Evolutionary conservation across 2,113 vertebrate species (phyloP).

Genomic region (Carettochelys insculpta): DNA sequence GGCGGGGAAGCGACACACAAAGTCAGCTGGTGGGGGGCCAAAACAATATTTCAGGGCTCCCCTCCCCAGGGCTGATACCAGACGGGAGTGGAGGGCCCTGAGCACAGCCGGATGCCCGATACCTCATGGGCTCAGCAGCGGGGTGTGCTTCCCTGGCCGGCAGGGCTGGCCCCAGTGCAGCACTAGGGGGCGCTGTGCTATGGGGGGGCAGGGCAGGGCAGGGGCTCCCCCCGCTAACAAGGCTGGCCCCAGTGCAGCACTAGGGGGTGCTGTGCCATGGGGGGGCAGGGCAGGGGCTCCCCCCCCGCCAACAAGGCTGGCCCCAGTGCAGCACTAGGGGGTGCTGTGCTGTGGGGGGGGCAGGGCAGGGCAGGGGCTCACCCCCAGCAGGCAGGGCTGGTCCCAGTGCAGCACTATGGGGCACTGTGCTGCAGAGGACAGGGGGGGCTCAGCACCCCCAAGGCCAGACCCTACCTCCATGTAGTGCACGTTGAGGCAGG

Average conservation of each 20-base stretch:
- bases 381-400: not conserved
- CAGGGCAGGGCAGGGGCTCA: not conserved
- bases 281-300: not conserved
- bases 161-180: not conserved
- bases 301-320: not conserved
- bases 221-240: not conserved
- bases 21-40: not conserved
- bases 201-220: not conserved
- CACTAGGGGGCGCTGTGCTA: too few relatives aligned
- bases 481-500: conserved; percentile 63
- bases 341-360: too few relatives aligned
- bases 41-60: too few relatives aligned
- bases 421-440: not conserved
- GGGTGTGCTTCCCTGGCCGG: not conserved
- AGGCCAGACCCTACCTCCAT: conserved; percentile 50
- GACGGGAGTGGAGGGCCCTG: not conserved
- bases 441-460: not conserved
- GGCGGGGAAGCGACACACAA: not conserved
- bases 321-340: not conserved
- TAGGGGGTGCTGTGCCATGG: not conserved
- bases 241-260: not conserved
- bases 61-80: not conserved
- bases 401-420: not conserved
- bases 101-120: not conserved
- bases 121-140: too few relatives aligned